Evolutionary conservation across 2,797 vertebrate species (phyloP), one percentile per base, ranked within the genome.

Genomic region (Hyperoplus immaculatus): DNA sequence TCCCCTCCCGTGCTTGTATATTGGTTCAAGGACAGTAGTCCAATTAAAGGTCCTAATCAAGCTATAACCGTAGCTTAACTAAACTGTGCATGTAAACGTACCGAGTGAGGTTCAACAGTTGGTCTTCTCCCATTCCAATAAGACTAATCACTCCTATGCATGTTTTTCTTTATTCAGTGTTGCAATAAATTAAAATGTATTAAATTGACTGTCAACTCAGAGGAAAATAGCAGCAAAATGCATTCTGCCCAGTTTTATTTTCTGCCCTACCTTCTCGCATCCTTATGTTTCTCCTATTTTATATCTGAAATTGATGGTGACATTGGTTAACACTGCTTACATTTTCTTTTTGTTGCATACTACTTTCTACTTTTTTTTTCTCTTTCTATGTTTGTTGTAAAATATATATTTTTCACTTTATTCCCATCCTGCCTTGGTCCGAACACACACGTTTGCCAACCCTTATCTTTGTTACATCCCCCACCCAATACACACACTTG

Each of bases 341-440:
- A 38, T 63, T 67, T 70, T 61, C 4, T 0, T 12, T 59, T 41
- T 39, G 10, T 77, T 69, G 50, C 60, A 36, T 12, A 43, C 11
- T 76, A 5, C 67, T 41, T 41, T 54, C 42, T 61, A 41, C 38
- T 77, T 61, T 62, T 55, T 89, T 78, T 13, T 57, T 15, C 45
- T 54, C 5, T 70, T 78, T 75, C 18, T 66, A 8, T 84, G 45
- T 69, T 81, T 75, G 43, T 75, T 55, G 36, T 72, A 64, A 65
- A 81, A 84, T 83, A 53, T 80, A 4, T 14, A 29, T 57, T 18
- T 69, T 54, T 51, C 5, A 36, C 1, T 18, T 54, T 36, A 56
- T 64, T 59, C 60, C 64, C 84, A 8, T 63, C 56, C 57, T 80
- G 43, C n/a, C 42, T 77, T 72, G 15, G 41, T 45, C 62, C 50